Conservation (phyloP, 2,888 invertebrate species). For the Byasa hedistus region DNA sequence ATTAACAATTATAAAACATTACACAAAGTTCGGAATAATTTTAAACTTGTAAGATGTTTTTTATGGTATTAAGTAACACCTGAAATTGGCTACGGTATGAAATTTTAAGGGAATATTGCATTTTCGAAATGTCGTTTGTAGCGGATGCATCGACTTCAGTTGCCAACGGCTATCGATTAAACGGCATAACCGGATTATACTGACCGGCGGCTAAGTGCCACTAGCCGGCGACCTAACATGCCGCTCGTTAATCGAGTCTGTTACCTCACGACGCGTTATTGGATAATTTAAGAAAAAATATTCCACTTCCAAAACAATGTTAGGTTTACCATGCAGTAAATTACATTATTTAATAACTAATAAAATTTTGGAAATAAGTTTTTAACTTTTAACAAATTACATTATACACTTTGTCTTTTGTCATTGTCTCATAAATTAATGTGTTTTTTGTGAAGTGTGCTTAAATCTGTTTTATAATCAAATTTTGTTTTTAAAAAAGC, state of each 20-base stretch:
- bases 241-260: conserved; percentile 47
- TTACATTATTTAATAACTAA: too few species aligned
- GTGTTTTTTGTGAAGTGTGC: too few species aligned
- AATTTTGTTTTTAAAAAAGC: too few species aligned
- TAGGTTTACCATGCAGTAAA: too few species aligned
- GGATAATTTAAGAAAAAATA: conserved; percentile 22
- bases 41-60: not conserved
- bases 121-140: conserved; percentile 31
- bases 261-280: conserved; percentile 30
- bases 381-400: too few species aligned
- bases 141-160: conserved; percentile 16
- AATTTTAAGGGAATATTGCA: conserved; percentile 11
- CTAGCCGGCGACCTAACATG: conserved; percentile 49
- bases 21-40: not conserved
- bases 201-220: conserved; percentile 66
- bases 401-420: too few species aligned
- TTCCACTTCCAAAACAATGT: too few species aligned
- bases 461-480: too few species aligned
- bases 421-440: too few species aligned
- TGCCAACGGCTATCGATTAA: conserved; percentile 60
- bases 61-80: not conserved
- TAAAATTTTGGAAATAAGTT: too few species aligned
- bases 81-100: conserved; percentile 3
- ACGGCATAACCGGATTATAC: conserved; percentile 66
- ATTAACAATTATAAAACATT: too few species aligned